Percentiles rank a stretch among this genome's conserved stretches.
Conservation (phyloP, 1,140 invertebrate genomes). For the Thaumetopoea pityocampa region DNA sequence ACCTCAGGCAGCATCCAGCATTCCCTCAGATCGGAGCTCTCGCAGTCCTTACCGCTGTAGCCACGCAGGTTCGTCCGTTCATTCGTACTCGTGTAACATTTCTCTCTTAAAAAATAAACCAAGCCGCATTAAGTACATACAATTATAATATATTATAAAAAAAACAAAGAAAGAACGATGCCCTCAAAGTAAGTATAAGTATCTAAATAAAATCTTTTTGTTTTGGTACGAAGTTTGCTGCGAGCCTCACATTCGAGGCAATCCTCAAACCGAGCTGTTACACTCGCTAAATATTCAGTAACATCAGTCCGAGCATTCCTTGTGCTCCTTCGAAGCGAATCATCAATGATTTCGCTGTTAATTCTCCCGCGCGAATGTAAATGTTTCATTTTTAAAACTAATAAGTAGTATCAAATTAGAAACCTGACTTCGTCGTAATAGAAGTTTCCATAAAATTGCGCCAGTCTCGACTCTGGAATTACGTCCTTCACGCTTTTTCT, state of each 20-base stretch:
- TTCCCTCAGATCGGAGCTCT: slow-evolving; percentile 61
- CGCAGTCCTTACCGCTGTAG: slow-evolving; percentile 46
- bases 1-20: slow-evolving; percentile 71
- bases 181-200: too few species aligned
- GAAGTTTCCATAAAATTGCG: slow-evolving; percentile 64
- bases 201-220: neutral
- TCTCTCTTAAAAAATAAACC: slow-evolving; percentile 61
- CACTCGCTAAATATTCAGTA: too few species aligned
- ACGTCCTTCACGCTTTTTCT: slow-evolving; percentile 58
- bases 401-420: neutral
- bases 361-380: too few species aligned
- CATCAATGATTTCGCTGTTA: too few species aligned
- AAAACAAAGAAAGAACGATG: neutral
- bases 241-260: too few species aligned
- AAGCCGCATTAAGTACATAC: too few species aligned
- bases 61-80: slow-evolving; percentile 37
- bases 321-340: too few species aligned
- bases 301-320: too few species aligned
- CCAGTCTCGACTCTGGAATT: slow-evolving; percentile 64
- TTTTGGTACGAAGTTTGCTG: too few species aligned
- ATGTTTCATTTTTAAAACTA: neutral
- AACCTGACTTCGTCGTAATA: slow-evolving; percentile 66
- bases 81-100: slow-evolving; percentile 53
- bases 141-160: too few species aligned
- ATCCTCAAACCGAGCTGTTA: too few species aligned